These are phyloP conservation scores for Oriolus oriolus DNA, from an alignment of 2,113 vertebrate species.

Conservation along the genomic window DNA sequence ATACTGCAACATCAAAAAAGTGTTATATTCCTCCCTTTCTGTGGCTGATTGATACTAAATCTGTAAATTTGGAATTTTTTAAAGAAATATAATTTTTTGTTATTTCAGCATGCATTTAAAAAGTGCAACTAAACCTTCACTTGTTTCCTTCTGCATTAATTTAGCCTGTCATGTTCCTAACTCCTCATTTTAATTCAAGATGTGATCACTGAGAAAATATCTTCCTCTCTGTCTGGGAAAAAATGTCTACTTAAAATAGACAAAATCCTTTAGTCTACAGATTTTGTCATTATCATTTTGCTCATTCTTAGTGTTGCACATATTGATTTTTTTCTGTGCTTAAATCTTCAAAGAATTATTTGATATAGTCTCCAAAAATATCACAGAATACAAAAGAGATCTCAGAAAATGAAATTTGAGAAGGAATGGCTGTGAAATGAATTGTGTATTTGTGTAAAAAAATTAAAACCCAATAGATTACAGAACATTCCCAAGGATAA, in stretches of 20 bases:
- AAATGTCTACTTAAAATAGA: background rate
- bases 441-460: background rate
- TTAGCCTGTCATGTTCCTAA: background rate
- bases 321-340: constrained; percentile 3
- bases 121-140: background rate
- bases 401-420: background rate
- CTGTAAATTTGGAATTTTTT: background rate
- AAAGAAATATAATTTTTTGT: background rate
- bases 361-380: background rate
- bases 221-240: background rate
- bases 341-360: constrained; percentile 24
- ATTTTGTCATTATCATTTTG: constrained; percentile 21
- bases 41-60: background rate
- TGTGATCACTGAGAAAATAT: background rate
- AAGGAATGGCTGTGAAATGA: background rate
- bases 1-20: background rate
- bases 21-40: background rate
- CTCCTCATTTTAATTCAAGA: constrained; percentile 34
- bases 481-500: background rate
- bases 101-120: background rate
- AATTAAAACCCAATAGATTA: background rate
- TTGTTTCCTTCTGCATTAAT: constrained; percentile 3
- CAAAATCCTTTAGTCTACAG: constrained; percentile 13
- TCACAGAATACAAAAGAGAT: background rate
- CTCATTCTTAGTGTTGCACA: background rate